Evolutionary conservation across 2,797 vertebrate genomes (phyloP), one percentile per base, ranked within the genome.

Genomic region (Hydrophis major): DNA sequence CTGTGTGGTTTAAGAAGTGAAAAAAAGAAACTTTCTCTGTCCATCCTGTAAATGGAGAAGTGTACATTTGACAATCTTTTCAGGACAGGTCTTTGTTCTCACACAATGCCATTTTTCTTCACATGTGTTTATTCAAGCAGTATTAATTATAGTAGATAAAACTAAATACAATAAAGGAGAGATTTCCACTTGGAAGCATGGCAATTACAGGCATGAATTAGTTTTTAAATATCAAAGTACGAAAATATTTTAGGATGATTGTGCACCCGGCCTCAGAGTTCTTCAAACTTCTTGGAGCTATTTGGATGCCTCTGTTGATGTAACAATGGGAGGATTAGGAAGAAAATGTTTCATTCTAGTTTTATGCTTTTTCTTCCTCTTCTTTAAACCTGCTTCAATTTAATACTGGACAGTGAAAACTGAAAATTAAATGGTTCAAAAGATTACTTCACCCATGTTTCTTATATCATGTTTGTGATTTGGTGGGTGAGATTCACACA

Each of bases 191-290:
- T 93, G 89, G 86, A 88, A 93, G 92, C 86, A 42, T 83, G 89
- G 89, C 89, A 93, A 93, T 93, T 93, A 93, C 86, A 93, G 63
- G 92, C 89, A 93, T 93, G 92, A 93, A 88, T 93, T 93, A 61
- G 89, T 88, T 93, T 93, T 93, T 78, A 93, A 93, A 93, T 87
- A 90, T 91, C 42, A 50, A 83, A 61, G 89, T 78, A 42, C 53
- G 42, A 88, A 93, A 93, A 88, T 56, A 91, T 88, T 93, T 90
- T 37, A 90, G 53, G 88, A 89, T 88, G n/a, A 90, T 88, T 90
- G 63, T 50, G 18, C 59, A 25, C 53, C 89, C 83, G 59, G 60
- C 18, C 32, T 37, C 11, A 4, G 55, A 69, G 55, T 90, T 53
- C 86, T 74, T 88, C 57, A 4, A 59, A 60, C 8, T 78, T 47